phyloP scores from a whole-genome alignment of 2,888 invertebrate genomes.

The Lasioglossum vierecki region DNA sequence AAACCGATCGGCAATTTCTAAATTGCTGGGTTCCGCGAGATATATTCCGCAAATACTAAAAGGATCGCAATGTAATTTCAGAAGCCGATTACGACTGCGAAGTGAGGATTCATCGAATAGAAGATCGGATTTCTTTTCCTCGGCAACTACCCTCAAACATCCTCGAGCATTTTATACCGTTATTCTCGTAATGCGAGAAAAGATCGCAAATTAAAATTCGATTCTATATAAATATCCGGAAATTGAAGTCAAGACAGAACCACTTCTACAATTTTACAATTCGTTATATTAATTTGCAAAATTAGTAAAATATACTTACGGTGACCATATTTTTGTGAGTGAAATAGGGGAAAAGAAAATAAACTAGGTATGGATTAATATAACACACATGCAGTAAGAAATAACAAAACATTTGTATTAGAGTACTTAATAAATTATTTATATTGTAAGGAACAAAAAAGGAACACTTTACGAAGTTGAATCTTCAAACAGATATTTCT shows the following conservation, averaged over 20 bases:
- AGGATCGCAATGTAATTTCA: slow-evolving; percentile 17
- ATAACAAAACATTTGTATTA: too few species aligned
- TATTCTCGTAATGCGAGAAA: background rate
- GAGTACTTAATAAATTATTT: too few species aligned
- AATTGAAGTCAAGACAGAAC: background rate
- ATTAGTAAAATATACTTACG: too few species aligned
- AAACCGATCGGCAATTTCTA: background rate
- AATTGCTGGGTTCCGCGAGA: background rate
- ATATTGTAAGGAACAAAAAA: too few species aligned
- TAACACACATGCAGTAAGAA: too few species aligned
- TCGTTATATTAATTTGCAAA: too few species aligned
- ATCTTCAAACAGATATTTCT: too few species aligned
- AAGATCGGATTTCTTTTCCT: slow-evolving; percentile 21
- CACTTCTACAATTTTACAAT: too few species aligned
- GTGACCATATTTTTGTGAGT: too few species aligned
- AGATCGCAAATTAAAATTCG: background rate
- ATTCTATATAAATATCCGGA: background rate
- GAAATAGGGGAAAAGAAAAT: too few species aligned
- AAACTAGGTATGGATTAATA: too few species aligned
- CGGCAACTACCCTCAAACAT: background rate
- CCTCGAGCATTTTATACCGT: background rate
- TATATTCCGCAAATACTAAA: background rate
- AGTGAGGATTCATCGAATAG: slow-evolving; percentile 2
- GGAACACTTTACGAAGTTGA: too few species aligned
- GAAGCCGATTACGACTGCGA: slow-evolving; percentile 20